Evolutionary conservation across 1,140 invertebrate genomes (phyloP).

Genomic region (Whitmania pigra): DNA sequence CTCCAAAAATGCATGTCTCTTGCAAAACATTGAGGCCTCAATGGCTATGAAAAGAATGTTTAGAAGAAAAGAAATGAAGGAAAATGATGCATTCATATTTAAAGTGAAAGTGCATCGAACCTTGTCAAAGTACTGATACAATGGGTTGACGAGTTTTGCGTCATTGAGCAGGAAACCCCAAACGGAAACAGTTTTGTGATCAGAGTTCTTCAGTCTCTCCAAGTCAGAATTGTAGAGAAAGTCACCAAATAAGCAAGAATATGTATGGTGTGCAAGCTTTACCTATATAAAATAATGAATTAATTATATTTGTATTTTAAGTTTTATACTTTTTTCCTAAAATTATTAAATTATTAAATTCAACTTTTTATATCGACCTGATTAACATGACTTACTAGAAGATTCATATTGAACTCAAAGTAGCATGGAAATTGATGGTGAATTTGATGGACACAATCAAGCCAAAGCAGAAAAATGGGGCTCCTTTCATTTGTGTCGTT

Average conservation of each 20-base stretch:
- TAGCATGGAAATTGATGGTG: conserved; percentile 73
- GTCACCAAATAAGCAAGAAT: conserved; percentile 89
- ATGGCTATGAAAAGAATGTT: conserved; percentile 49
- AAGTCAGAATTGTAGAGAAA: conserved; percentile 77
- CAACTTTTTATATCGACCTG: too few relatives aligned
- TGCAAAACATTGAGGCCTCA: conserved; percentile 72
- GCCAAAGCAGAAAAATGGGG: conserved; percentile 93
- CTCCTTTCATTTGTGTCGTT: conserved; percentile 71
- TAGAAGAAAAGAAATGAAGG: neutral
- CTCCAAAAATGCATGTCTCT: conserved; percentile 69
- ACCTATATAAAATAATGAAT: conserved; percentile 52
- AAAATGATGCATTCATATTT: too few relatives aligned
- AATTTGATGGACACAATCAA: conserved; percentile 89
- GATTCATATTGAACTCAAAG: conserved; percentile 87
- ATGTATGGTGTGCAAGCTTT: conserved; percentile 83
- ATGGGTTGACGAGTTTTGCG: conserved; percentile 64
- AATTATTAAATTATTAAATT: neutral
- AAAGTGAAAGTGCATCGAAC: neutral
- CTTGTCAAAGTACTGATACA: conserved; percentile 50
- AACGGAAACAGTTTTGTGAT: conserved; percentile 64
- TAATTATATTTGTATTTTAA: conserved; percentile 1
- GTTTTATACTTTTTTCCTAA: neutral
- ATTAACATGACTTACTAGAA: conserved; percentile 55
- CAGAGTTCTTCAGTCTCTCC: conserved; percentile 58
- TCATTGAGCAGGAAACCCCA: conserved; percentile 62